Base-by-base conservation (phyloP, 2,888 invertebrate genomes). In the Ptychoptera albimana region DNA sequence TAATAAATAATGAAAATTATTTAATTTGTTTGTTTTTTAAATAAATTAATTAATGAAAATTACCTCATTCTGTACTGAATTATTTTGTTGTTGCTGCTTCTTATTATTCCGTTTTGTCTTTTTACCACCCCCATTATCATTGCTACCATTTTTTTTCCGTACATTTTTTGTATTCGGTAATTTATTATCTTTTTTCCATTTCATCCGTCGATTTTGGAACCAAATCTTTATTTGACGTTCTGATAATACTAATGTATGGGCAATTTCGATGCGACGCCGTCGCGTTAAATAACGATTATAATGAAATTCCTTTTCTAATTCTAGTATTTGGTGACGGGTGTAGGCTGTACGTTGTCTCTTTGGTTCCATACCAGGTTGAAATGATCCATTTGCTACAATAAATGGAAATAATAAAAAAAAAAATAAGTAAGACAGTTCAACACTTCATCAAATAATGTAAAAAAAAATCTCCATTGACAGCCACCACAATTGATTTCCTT, bases 251-350 rank as follows among this genome's bases (percentile, higher is more conserved):
- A 96, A 75, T 55, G 89, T 85, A 68, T 96, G 94, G 38, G 96
- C 94, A 64, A 96, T 94, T 72, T 96, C 96, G 68, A 96, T 93
- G 63, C 96, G 75, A 69, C 94, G 75, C 64, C 94, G 76, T 55
- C 96, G 76, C 48, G 94, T 93, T 65, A 96, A 75, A 72, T 96
- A 96, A 60, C 91, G 79, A 73, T 94, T 96, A 74, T 86, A 94
- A 67, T 94, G 93, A 68, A 96, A 96, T 72, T 94, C 94, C 65
- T 94, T 94, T 66, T 94, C 94, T 60, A 96, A 73, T 69, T 96
- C 94, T 64, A 96, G 74, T 61, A 94, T 93, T 74, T 96, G 96
- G 73, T 93, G 92, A 65, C 94, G 79, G 49, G 94, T 96, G 74
- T 96, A 96, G 50, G 94, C 94, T 53, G 94, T 96, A 55, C 96